Evolutionary conservation across 2,797 vertebrate genomes (phyloP).

Genomic region (Sparus aurata): DNA sequence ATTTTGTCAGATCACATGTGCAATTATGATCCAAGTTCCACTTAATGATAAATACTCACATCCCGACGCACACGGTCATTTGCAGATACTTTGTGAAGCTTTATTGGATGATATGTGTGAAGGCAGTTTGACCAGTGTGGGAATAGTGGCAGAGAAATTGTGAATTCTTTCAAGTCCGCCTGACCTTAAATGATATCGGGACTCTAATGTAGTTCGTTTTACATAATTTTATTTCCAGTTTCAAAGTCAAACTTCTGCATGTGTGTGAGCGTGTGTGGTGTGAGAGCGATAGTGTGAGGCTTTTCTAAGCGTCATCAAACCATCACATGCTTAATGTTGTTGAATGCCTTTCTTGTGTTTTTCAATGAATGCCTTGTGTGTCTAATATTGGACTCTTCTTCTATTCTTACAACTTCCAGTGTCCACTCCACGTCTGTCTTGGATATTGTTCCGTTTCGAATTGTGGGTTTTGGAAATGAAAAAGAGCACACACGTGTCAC

Average conservation of each 20-base stretch:
- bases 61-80: constrained; percentile 24
- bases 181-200: constrained; percentile 57
- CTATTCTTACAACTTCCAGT: constrained; percentile 44
- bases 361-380: constrained; percentile 75
- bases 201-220: constrained; percentile 38
- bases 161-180: constrained; percentile 23
- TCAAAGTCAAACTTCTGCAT: constrained; percentile 42
- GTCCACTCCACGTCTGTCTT: constrained; percentile 26
- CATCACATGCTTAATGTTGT: constrained; percentile 77
- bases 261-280: constrained; percentile 46
- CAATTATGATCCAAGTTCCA: constrained; percentile 12
- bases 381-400: constrained; percentile 62
- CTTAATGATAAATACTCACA: constrained; percentile 40
- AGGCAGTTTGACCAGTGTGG: constrained; percentile 37
- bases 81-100: constrained; percentile 43
- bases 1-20: constrained; percentile 23
- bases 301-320: constrained; percentile 58
- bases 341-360: constrained; percentile 81
- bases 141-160: constrained; percentile 46
- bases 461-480: constrained; percentile 36
- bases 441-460: constrained; percentile 39
- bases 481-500: constrained; percentile 1
- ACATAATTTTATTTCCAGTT: constrained; percentile 43
- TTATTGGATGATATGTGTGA: constrained; percentile 36
- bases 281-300: constrained; percentile 51